Conservation (phyloP, 1,140 invertebrate genomes). For the Coelopa frigida region DNA sequence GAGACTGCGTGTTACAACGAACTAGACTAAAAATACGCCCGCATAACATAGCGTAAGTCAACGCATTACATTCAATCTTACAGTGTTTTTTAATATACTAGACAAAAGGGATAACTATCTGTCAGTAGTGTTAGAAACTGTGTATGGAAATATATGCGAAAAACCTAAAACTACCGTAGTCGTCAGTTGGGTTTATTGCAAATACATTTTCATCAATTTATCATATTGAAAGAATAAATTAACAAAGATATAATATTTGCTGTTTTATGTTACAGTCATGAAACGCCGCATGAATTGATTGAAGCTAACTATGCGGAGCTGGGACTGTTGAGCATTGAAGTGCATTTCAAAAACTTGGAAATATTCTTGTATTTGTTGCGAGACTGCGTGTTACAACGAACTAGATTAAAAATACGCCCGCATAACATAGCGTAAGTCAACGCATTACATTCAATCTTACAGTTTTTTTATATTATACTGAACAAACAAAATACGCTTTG, state of each 20-base stretch:
- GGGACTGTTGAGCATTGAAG: constrained; percentile 15
- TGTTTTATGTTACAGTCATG: constrained; percentile 17
- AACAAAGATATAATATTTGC: constrained; percentile 18
- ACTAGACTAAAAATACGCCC: constrained; percentile 42
- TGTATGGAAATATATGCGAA: too few species aligned
- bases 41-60: constrained; percentile 35
- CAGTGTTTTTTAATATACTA: neutral
- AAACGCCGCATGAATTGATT: constrained; percentile 19
- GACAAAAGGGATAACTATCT: neutral
- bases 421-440: constrained; percentile 66
- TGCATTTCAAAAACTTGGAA: too few species aligned
- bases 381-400: too few species aligned
- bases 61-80: constrained; percentile 1
- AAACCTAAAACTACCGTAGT: too few species aligned
- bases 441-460: constrained; percentile 58
- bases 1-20: constrained; percentile 39
- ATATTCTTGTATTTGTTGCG: too few species aligned
- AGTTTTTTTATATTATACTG: constrained; percentile 56
- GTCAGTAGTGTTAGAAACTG: constrained; percentile 7
- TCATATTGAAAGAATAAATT: constrained; percentile 2
- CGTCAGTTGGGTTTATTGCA: constrained; percentile 27
- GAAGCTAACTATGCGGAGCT: constrained; percentile 16
- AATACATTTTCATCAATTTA: constrained; percentile 30
- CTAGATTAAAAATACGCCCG: constrained; percentile 53
- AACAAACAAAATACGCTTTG: constrained; percentile 20